These are phyloP conservation scores for Eupithecia insigniata DNA, from an alignment of 2,888 invertebrate genomes.

Conservation along the genomic window DNA sequence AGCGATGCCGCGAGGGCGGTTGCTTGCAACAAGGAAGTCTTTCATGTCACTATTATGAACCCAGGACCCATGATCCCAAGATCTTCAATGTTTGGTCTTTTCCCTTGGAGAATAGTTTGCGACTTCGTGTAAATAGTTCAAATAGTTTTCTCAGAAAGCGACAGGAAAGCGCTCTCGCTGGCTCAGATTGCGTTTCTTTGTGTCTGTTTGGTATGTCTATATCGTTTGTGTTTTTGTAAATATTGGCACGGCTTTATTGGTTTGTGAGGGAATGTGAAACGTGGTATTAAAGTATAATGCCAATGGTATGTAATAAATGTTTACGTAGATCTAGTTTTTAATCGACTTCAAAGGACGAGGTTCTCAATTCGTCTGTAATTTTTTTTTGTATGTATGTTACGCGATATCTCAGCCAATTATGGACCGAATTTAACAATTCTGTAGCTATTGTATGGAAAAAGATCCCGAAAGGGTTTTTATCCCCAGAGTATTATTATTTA, in stretches of 20 bases:
- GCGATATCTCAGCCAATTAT: no score
- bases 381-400: no score
- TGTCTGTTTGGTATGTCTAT: slow-evolving; percentile 35
- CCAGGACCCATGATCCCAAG: slow-evolving; percentile 31
- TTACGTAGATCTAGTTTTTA: background rate
- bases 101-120: slow-evolving; percentile 41
- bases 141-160: slow-evolving; percentile 31
- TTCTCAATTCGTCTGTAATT: no score
- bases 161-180: slow-evolving; percentile 26
- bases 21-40: slow-evolving; percentile 47
- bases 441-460: no score
- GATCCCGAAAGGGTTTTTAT: no score
- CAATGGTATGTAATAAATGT: background rate
- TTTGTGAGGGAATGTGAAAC: slow-evolving; percentile 19
- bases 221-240: slow-evolving; percentile 30
- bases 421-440: no score
- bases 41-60: slow-evolving; percentile 51
- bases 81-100: slow-evolving; percentile 45
- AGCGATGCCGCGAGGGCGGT: slow-evolving; percentile 46
- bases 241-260: slow-evolving; percentile 32
- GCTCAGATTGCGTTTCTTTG: slow-evolving; percentile 43
- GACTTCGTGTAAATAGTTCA: slow-evolving; percentile 39
- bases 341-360: no score
- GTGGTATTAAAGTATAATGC: background rate
- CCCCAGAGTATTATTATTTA: no score